Base-by-base conservation (phyloP, 2,113 vertebrate genomes). In the Apodemus speciosus region DNA sequence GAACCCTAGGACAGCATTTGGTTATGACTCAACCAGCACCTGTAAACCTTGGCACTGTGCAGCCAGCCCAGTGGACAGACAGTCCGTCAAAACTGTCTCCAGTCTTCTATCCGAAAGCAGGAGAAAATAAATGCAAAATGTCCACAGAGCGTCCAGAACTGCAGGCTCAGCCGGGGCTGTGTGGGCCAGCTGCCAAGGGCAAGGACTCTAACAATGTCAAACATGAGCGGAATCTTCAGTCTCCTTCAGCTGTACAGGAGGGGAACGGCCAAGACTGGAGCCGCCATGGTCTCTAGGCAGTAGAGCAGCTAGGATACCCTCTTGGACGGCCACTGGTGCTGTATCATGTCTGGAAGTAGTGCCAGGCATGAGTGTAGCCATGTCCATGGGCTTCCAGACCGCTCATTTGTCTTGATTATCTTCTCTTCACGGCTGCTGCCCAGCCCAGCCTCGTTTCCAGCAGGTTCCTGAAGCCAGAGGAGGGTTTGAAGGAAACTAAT, bases 341-440 rank as follows among this genome's bases (percentile, higher is more conserved):
- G 14, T 16, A 6, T 68, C 58, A 20, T 32, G 51, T 43, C 2
- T 3, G 3, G 72, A 51, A 73, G 23, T 71, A 38, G 72, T 27
- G 23, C 60, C 53, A n/a, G 80, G 62, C 84, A 2, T 3, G 4
- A 9, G 32, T 9, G 2, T 7, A 3, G 75, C 14, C 56, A 9
- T 6, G 8, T 40, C 75, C 49, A 0, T 8, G 9, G 3, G 10
- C 88, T 15, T 84, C 84, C 72, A 9, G 80, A 62, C 6, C 3
- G 77, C 77, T 80, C 88, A 46, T 91, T 85, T 53, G 77, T 85
- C 93, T 73, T 80, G 56, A 85, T 91, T 88, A 53, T 75, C 85
- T 58, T 73, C 25, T 58, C 86, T 53, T 43, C 87, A 27, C 13
- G 3, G 53, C 91, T 20, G 38, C 76, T 35, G 60, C 69, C 56